Base-by-base conservation (phyloP, 2,113 vertebrate genomes). In the Electrona antarctica region DNA sequence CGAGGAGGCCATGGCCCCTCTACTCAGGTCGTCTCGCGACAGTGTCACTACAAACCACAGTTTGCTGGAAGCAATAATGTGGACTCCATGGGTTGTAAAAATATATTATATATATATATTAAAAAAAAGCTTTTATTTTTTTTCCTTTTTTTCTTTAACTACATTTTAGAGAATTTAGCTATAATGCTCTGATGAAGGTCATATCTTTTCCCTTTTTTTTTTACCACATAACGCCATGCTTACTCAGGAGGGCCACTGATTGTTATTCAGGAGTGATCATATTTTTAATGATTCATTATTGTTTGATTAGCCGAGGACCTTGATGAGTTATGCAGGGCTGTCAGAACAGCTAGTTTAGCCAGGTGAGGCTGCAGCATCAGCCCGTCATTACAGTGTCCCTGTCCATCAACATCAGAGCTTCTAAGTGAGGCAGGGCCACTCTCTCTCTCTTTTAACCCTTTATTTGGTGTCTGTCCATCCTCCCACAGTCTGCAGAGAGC, bases 391-490 rank as follows among this genome's bases (percentile, higher is more conserved):
- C 74, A 67, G 82, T 50, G 67, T 80, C 78, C 81, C 78, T 90
- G 87, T 88, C 85, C 79, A 74, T 90, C 89, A 91, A 71, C 82
- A 87, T 88, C 82, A 86, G 71, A 85, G 89, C 85, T 71, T 72
- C 83, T 80, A 82, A 85, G 82, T 62, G 73, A 89, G 86, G 76
- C 82, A 83, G 82, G 76, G 67, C 82, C 74, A 73, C 83, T 87
- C 72, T 86, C 83, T 45, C 29, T 74, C 21, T 76, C 87, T 76
- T 88, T 77, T 83, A 88, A 89, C 82, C 83, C 83, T 88, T 82
- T 84, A 92, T 90, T 88, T 81, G 84, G 78, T 85, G 85, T 85
- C 71, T 85, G 85, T 85, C 71, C 86, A 86, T 88, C 88, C 87
- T 66, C 65, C 77, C 70, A 71, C 77, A 79, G 73, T 85, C 84